phyloP scores from a whole-genome alignment of 2,113 vertebrate species.

The Todiramphus chloris region DNA sequence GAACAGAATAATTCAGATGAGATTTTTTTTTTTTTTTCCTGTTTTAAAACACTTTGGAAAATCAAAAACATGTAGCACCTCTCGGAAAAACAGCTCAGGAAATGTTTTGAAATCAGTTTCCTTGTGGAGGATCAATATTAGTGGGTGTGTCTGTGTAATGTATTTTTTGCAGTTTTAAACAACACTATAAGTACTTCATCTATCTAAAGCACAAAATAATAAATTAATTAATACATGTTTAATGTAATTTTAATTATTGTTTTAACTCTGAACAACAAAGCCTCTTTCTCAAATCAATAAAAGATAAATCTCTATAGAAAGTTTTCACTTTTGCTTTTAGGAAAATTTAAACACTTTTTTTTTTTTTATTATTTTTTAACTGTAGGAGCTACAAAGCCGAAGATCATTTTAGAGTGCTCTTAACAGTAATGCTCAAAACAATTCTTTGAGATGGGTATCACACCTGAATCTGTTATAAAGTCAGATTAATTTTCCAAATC shows the following conservation, averaged over 20 bases:
- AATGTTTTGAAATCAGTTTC: not conserved
- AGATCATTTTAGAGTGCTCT: not conserved
- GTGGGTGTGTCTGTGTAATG: not conserved
- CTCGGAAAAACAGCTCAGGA: not conserved
- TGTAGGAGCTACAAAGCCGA: not conserved
- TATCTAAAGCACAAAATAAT: not conserved
- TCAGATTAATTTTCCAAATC: not conserved
- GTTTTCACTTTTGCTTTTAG: not conserved
- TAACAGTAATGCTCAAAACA: not conserved
- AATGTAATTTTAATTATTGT: conserved; percentile 21
- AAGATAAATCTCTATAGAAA: not conserved
- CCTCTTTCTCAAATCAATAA: not conserved
- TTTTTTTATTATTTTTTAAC: not conserved
- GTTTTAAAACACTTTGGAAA: not conserved
- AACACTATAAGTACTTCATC: not conserved
- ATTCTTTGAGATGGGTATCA: not conserved
- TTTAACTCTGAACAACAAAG: not conserved
- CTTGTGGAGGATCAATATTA: not conserved
- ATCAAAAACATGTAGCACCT: not conserved
- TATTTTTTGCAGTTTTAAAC: not conserved
- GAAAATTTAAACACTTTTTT: not conserved
- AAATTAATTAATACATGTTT: not conserved
- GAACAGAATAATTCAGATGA: not conserved
- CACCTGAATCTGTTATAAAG: not conserved
- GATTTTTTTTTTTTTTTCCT: not conserved